phyloP scores from a whole-genome alignment of 2,888 invertebrate species.

The Heliconius hortense region DNA sequence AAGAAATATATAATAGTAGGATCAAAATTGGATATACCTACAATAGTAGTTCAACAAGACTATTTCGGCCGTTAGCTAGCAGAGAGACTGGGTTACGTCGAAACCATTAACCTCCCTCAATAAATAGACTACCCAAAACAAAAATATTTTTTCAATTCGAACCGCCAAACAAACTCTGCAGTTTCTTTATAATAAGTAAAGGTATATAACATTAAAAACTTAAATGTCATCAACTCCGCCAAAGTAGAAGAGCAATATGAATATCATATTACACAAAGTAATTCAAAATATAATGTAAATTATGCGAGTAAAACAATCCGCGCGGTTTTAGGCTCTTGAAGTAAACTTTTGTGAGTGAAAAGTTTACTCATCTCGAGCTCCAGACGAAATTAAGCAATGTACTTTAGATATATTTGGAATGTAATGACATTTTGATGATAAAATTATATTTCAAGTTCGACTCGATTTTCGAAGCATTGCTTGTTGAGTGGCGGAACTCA shows the following conservation, averaged over 20 bases:
- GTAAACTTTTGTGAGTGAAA: conserved; percentile 6
- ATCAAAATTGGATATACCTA: too few species aligned
- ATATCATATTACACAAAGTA: conserved; percentile 5
- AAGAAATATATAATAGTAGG: too few species aligned
- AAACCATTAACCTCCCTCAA: too few species aligned
- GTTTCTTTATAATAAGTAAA: too few species aligned
- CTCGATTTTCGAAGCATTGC: neutral
- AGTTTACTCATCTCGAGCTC: conserved; percentile 10
- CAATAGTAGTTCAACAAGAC: too few species aligned
- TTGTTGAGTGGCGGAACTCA: too few species aligned
- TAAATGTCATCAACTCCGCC: neutral
- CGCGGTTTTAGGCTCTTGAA: neutral
- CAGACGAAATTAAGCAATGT: neutral
- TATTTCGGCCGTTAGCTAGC: too few species aligned
- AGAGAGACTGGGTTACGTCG: too few species aligned
- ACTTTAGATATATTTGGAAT: neutral
- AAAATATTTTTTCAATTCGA: too few species aligned
- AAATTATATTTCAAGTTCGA: neutral
- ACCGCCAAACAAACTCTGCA: too few species aligned
- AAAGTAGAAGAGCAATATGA: neutral
- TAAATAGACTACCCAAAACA: too few species aligned
- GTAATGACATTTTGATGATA: conserved; percentile 4
- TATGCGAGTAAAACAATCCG: neutral
- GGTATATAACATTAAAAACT: too few species aligned
- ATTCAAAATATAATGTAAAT: neutral